Percentiles rank a stretch among this genome's conserved stretches.
phyloP scores from a whole-genome alignment of 2,888 invertebrate genomes.

The Abrostola tripartita region DNA sequence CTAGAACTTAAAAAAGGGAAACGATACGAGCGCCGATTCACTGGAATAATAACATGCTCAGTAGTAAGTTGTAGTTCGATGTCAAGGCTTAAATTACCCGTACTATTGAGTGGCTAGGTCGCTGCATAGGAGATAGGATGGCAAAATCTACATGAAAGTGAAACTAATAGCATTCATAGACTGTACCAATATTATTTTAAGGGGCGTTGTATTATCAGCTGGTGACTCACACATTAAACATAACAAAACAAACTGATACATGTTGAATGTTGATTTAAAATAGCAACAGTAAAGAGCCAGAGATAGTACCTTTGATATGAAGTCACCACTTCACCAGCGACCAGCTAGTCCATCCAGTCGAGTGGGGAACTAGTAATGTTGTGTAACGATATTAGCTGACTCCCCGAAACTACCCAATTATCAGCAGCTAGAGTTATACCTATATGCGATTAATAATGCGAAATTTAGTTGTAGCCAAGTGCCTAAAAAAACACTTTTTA shows the following conservation, averaged over 20 bases:
- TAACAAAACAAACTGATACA: background rate
- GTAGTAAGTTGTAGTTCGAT: background rate
- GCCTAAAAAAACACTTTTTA: too few relatives aligned
- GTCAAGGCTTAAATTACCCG: slow-evolving; percentile 7
- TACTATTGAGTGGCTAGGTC: background rate
- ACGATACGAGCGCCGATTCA: too few relatives aligned
- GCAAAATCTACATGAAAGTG: slow-evolving; percentile 16
- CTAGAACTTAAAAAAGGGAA: too few relatives aligned
- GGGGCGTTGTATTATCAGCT: slow-evolving; percentile 35
- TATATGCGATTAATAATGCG: too few relatives aligned
- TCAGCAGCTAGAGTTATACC: too few relatives aligned
- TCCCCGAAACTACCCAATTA: too few relatives aligned
- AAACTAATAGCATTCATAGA: background rate
- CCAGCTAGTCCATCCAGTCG: too few relatives aligned
- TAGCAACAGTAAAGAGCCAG: background rate
- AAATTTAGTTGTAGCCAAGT: too few relatives aligned
- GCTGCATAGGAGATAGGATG: slow-evolving; percentile 1
- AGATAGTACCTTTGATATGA: too few relatives aligned
- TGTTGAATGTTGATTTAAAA: background rate
- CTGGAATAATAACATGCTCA: background rate
- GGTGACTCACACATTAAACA: slow-evolving; percentile 24
- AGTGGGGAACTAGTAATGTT: too few relatives aligned
- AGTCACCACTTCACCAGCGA: too few relatives aligned
- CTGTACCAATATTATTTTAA: slow-evolving; percentile 7
- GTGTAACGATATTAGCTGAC: too few relatives aligned